phyloP scores from a whole-genome alignment of 2,888 invertebrate species.

The Caenorhabditis parvicauda region DNA sequence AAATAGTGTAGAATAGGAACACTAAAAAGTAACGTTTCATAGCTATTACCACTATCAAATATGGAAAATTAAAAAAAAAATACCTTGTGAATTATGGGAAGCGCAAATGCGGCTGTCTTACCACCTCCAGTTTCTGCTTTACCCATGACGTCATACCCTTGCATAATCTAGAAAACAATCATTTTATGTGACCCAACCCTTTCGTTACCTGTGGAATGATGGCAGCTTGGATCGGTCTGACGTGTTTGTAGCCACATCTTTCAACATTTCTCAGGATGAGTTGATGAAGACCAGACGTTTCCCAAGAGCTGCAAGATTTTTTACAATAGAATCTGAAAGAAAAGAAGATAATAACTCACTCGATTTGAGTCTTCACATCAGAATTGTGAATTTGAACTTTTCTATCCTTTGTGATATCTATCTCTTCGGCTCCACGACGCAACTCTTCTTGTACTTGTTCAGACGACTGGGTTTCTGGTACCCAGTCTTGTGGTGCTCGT shows the following conservation, averaged over 20 bases:
- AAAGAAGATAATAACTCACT: neutral
- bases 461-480: slow-evolving; percentile 4
- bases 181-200: neutral
- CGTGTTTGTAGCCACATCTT: slow-evolving; percentile 72
- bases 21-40: too few species aligned
- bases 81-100: slow-evolving; percentile 78
- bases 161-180: slow-evolving; percentile 7
- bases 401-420: slow-evolving; percentile 12
- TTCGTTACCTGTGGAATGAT: slow-evolving; percentile 73
- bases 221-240: slow-evolving; percentile 90
- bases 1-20: too few species aligned
- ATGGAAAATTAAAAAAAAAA: too few species aligned
- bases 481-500: slow-evolving; percentile 26
- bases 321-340: neutral
- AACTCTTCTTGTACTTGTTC: slow-evolving; percentile 4
- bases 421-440: neutral
- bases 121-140: slow-evolving; percentile 98
- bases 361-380: slow-evolving; percentile 2
- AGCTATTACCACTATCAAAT: too few species aligned
- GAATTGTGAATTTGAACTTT: slow-evolving; percentile 15
- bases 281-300: slow-evolving; percentile 27
- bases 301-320: slow-evolving; percentile 26
- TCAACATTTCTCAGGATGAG: slow-evolving; percentile 12
- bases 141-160: slow-evolving; percentile 85
- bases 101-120: slow-evolving; percentile 89